A percentile compares a stretch with the other conserved stretches of the same genome.
These are phyloP conservation scores for Andinoacara biseriatus DNA, from an alignment of 2,113 vertebrate species.

Conservation along the genomic window DNA sequence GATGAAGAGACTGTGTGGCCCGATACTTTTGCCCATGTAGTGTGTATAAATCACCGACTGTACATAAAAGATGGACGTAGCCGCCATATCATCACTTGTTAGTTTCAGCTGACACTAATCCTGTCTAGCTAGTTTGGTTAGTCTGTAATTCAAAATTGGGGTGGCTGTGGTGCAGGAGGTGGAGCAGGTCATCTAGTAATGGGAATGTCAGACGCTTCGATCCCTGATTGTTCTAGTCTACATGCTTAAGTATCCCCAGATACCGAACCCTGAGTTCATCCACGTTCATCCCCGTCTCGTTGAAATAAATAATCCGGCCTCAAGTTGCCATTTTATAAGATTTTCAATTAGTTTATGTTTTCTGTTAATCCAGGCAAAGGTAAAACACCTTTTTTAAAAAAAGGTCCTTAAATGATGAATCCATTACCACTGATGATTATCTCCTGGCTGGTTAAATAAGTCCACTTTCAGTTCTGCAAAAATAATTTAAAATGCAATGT, in stretches of 20 bases:
- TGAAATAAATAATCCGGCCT: background rate
- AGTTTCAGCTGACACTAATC: background rate
- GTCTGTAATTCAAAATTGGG: background rate
- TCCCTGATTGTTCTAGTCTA: too few relatives aligned
- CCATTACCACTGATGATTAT: background rate
- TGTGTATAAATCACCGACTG: background rate
- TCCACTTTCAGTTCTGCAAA: background rate
- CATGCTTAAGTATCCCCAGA: too few relatives aligned
- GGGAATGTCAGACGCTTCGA: too few relatives aligned
- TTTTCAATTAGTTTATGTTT: background rate
- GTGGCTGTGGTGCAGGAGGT: too few relatives aligned
- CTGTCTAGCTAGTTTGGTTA: background rate
- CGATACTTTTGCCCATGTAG: background rate
- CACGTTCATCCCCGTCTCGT: too few relatives aligned
- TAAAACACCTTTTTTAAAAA: background rate
- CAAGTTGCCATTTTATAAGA: background rate
- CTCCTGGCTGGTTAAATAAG: background rate
- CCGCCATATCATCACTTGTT: background rate
- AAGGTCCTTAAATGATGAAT: background rate
- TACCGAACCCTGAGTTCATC: too few relatives aligned
- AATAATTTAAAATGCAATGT: background rate
- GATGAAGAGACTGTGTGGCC: background rate
- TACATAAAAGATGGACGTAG: rapidly evolving
- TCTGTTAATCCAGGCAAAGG: background rate
- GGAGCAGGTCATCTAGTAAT: too few relatives aligned